These are phyloP conservation scores for Parotia lawesii DNA, from an alignment of 2,113 vertebrate species.

Conservation along the genomic window DNA sequence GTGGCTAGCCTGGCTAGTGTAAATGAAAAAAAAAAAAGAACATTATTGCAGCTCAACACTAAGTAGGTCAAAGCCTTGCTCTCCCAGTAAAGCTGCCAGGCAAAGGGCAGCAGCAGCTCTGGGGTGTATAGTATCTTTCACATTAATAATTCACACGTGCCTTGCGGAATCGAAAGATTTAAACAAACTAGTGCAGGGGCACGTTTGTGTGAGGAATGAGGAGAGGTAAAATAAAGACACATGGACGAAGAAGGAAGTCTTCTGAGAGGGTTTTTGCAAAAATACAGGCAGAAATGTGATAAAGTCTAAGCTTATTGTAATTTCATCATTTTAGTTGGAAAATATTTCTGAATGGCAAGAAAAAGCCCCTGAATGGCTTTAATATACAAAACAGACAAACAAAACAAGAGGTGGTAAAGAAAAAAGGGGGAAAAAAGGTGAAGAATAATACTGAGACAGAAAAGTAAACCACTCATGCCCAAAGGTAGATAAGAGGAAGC, in stretches of 20 bases:
- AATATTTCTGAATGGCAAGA: neutral
- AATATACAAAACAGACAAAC: neutral
- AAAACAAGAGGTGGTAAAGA: neutral
- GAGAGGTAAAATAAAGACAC: neutral
- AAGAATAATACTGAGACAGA: neutral
- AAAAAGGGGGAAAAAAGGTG: accelerated
- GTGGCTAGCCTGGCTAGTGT: neutral
- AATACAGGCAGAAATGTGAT: neutral
- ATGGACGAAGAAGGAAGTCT: neutral
- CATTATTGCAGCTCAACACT: neutral
- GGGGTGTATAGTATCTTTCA: neutral
- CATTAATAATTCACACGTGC: neutral
- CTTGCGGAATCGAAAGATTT: neutral
- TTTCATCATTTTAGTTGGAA: neutral
- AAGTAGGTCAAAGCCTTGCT: neutral
- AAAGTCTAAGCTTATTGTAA: neutral
- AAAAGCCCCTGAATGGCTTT: neutral
- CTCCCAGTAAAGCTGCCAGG: neutral
- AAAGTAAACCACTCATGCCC: neutral
- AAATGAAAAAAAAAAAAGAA: neutral
- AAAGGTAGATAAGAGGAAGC: neutral
- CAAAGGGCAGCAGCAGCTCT: slow-evolving; percentile 1
- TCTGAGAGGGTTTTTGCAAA: neutral
- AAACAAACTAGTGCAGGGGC: neutral
- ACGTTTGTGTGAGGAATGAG: neutral